Evolutionary conservation across 2,113 vertebrate genomes (phyloP).

Genomic region (Pachyramphus minor): DNA sequence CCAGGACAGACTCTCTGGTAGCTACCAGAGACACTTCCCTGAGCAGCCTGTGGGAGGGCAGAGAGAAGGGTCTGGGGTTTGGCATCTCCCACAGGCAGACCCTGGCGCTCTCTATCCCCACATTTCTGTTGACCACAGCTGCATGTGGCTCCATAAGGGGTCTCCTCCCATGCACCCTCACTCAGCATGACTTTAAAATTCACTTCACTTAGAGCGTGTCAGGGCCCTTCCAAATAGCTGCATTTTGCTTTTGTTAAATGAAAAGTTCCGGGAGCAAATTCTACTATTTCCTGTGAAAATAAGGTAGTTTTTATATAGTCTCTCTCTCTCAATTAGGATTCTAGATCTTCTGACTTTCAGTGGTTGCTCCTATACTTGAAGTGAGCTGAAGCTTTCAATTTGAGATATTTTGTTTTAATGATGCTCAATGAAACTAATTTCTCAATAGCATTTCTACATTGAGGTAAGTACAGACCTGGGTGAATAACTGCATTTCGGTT

Average conservation of each 20-base stretch:
- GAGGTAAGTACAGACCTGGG: neutral
- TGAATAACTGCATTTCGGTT: neutral
- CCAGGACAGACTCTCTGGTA: neutral
- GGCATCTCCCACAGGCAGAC: neutral
- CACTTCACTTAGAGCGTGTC: neutral
- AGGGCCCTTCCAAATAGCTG: neutral
- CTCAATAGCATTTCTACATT: neutral
- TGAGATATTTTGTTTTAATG: neutral
- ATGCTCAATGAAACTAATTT: neutral
- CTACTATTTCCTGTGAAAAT: neutral
- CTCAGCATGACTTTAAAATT: neutral
- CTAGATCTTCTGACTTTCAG: neutral
- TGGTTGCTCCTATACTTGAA: neutral
- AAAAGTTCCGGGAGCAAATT: neutral
- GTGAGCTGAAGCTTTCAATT: neutral
- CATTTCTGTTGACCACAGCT: neutral
- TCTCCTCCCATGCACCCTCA: neutral
- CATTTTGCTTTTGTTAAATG: neutral
- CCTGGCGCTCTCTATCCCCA: neutral
- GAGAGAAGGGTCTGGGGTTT: neutral
- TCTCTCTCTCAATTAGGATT: neutral
- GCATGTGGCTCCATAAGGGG: accelerated
- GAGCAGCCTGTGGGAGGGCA: neutral
- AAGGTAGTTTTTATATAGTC: neutral
- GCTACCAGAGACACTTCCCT: neutral